A percentile compares a stretch with the other conserved stretches of the same genome.
These are phyloP conservation scores for Alaudala cheleensis DNA, from an alignment of 2,113 vertebrate species.

Conservation along the genomic window DNA sequence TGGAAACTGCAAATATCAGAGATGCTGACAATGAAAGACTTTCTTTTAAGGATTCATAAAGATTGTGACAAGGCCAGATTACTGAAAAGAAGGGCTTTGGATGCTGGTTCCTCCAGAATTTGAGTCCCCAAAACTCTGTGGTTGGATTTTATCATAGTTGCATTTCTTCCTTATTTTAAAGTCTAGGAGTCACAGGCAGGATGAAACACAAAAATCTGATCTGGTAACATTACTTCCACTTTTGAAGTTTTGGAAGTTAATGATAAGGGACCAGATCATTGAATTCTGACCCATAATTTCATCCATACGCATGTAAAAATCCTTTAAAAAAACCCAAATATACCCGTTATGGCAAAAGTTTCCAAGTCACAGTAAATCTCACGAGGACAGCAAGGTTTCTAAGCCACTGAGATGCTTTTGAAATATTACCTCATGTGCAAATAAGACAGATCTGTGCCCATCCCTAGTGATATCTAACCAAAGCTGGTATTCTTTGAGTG, in stretches of 20 bases:
- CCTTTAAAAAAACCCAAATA: neutral
- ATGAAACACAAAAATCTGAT: neutral
- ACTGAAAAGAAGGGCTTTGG: neutral
- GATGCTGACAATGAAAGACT: constrained; percentile 2
- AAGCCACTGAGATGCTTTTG: constrained; percentile 28
- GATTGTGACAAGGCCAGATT: neutral
- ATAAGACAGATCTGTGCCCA: neutral
- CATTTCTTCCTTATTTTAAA: neutral
- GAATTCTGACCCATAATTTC: neutral
- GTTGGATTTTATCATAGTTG: neutral
- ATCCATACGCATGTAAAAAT: neutral
- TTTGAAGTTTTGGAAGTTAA: neutral
- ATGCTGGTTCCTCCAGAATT: neutral
- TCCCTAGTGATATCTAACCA: neutral
- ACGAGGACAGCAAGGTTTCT: neutral
- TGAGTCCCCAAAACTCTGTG: neutral
- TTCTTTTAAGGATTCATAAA: neutral
- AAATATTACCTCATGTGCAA: constrained; percentile 28
- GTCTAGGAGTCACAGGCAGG: neutral
- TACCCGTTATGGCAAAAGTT: neutral
- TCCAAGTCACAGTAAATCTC: neutral
- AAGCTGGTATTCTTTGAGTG: neutral
- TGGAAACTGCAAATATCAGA: constrained; percentile 43
- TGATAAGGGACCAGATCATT: neutral
- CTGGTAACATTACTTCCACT: neutral